These are phyloP conservation scores for Erythrolamprus reginae DNA, from an alignment of 2,113 vertebrate genomes.

Conservation along the genomic window DNA sequence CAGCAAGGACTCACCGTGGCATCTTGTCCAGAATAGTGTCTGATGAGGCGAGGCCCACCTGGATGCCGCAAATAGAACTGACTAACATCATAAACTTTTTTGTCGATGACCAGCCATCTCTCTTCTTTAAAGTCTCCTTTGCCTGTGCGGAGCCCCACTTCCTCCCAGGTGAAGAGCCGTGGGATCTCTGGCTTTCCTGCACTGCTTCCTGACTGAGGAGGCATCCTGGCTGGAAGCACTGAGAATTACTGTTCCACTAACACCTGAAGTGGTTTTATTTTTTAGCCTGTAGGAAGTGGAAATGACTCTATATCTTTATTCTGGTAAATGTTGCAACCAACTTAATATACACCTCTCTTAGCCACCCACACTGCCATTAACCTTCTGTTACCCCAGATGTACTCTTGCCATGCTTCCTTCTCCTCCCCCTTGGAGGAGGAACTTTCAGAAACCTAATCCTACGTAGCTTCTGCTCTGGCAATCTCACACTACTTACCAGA, in stretches of 20 bases:
- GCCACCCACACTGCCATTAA: neutral
- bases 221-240: neutral
- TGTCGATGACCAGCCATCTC: constrained; percentile 72
- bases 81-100: constrained; percentile 73
- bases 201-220: constrained; percentile 31
- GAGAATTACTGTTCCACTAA: neutral
- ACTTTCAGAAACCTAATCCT: too few species aligned
- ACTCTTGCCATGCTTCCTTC: neutral
- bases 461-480: too few species aligned
- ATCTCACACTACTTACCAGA: too few species aligned
- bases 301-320: constrained; percentile 20
- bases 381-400: neutral
- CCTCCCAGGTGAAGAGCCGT: constrained; percentile 52
- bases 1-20: constrained; percentile 39
- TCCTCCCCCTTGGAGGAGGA: neutral
- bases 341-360: constrained; percentile 3
- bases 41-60: constrained; percentile 65
- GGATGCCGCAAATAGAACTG: constrained; percentile 63
- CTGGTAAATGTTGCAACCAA: neutral
- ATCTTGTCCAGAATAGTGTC: constrained; percentile 63
- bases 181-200: neutral
- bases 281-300: neutral
- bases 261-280: rapidly evolving
- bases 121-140: neutral
- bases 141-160: constrained; percentile 24